These are phyloP conservation scores for Sitobion miscanthi DNA, from an alignment of 1,140 invertebrate genomes.

Conservation along the genomic window DNA sequence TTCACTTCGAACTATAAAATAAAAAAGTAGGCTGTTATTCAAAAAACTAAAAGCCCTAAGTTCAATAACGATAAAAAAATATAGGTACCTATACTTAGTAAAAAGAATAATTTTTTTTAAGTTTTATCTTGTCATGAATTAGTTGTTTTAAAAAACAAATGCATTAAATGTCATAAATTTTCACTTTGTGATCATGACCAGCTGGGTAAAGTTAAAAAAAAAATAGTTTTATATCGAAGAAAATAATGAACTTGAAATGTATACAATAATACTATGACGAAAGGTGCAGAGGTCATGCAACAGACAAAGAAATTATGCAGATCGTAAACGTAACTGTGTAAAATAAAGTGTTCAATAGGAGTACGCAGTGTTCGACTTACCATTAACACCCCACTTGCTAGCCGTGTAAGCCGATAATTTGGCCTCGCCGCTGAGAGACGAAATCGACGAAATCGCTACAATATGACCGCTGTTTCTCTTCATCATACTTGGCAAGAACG, in stretches of 20 bases:
- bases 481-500: conserved; percentile 94
- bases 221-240: not conserved
- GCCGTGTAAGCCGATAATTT: conserved; percentile 58
- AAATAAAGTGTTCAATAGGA: not conserved
- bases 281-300: not conserved
- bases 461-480: conserved; percentile 88
- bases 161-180: not conserved
- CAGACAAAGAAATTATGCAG: not conserved
- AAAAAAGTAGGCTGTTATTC: not conserved
- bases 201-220: not conserved
- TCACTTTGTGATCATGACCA: not conserved
- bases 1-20: too few relatives aligned
- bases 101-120: not conserved
- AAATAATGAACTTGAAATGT: not conserved
- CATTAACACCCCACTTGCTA: conserved; percentile 57
- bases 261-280: not conserved
- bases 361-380: conserved; percentile 22
- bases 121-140: too few relatives aligned
- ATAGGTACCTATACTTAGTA: not conserved
- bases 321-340: not conserved
- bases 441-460: conserved; percentile 91
- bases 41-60: not conserved
- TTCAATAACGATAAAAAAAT: not conserved
- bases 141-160: too few relatives aligned
- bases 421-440: conserved; percentile 64